Evolutionary conservation across 2,888 invertebrate species (phyloP), one percentile per base, ranked within the genome.

Genomic region (Drosophila subquinaria): DNA sequence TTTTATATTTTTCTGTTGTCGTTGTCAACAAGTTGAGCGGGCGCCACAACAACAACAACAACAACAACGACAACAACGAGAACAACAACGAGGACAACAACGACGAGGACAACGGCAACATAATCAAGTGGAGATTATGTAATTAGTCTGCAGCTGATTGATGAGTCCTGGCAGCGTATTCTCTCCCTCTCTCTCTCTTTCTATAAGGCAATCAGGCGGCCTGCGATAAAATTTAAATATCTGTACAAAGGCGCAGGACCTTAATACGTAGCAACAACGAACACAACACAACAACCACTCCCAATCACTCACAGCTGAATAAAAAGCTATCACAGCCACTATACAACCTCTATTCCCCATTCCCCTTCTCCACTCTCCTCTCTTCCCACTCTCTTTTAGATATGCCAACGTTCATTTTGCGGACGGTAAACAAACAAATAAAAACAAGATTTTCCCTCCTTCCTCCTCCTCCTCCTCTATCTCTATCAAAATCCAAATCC

Each of bases 101-200:
- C 53, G 13, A 15, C 67, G 51, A 55, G 47, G 61, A 38, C 53
- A 70, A 69, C 83, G 78, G 87, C 81, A 81, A 89, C 90, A 92
- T 91, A 91, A 90, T 92, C 91, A 92, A 91, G 91, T 92, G 91
- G 84, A 92, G 92, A 92, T 92, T 92, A 92, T 92, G 91, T 92
- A 92, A 92, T 92, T 92, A 92, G 92, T 92, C 92, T 92, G 92
- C 88, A 91, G 88, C 91, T 92, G 92, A 92, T 92, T 92, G 92
- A 92, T 92, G 92, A 92, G 92, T 89, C 86, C 84, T 90, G 89
- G 85, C 89, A 89, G 88, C 59, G 2, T 40, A 20, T 38, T 48
- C 23, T 17, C n/a, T 10, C 10, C 3, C 17, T 1, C 35, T 11
- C 5, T 13, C 40, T 51, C 4, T 50, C 20, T 56, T 47, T 51